Base-by-base conservation (phyloP, 1,140 invertebrate genomes). In the Potamilus streckersoni region DNA sequence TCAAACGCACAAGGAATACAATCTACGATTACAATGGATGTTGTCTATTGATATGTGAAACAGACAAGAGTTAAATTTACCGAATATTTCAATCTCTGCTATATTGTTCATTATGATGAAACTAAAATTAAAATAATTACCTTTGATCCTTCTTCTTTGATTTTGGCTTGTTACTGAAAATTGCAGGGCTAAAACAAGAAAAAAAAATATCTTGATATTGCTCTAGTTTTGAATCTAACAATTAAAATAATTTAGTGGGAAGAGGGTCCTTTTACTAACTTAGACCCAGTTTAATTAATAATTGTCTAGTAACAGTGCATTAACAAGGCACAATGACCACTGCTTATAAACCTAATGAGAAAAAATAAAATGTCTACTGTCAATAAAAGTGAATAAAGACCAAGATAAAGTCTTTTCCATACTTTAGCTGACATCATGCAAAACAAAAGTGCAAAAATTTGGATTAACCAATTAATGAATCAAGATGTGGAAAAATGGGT, bases 91-190 rank as follows among this genome's bases (percentile, higher is more conserved):
- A 49, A 49, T 11, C 4, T 49, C 11, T 49, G 38, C 38, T 49
- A 8, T 6, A 49, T 49, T 49, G 38, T 49, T 49, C 11, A 49
- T 49, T 49, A 0, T 49, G 38, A 49, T 49, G 38, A 49, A 49
- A 49, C 11, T 49, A 49, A 31, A 49, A 49, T 49, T 49, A 49
- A 49, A 49, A 49, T 49, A 49, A 71, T 69, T 61, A 74, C 61
- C 75, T 61, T 56, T 75, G 64, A 49, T 80, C 68, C 70, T 79
- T 75, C 60, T 68, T 78, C 60, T 69, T 78, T 58, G 70, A n/a
- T 75, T 76, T 79, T 16, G 68, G 71, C 63, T 82, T 83, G 59
- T 58, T 74, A 63, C 74, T 79, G 20, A 82, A 79, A 19, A 78
- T 76, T 61, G 79, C 69, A 38, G 74, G 73, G 55, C 79, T 82